Evolutionary conservation across 2,113 vertebrate species (phyloP).

Genomic region (Larimichthys crocea): DNA sequence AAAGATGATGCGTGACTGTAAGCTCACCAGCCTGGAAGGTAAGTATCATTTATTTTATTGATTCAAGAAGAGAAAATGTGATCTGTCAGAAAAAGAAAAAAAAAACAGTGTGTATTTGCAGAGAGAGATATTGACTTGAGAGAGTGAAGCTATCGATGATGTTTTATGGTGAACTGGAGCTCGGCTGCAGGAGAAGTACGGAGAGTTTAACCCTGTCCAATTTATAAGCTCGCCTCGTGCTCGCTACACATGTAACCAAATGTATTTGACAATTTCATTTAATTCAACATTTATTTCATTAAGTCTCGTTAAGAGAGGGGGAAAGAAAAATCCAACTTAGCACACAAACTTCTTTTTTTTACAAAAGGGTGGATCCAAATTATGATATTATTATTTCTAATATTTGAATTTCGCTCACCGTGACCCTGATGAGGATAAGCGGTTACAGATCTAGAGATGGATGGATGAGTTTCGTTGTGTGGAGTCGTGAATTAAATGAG

Average conservation of each 20-base stretch:
- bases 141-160: background rate
- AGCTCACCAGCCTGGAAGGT: conserved; percentile 56
- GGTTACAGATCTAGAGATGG: no score
- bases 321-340: background rate
- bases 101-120: background rate
- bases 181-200: background rate
- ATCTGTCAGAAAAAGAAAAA: background rate
- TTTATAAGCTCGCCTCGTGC: background rate
- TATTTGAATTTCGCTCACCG: background rate
- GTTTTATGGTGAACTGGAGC: background rate
- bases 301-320: background rate
- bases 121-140: conserved; percentile 8
- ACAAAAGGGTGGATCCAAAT: background rate
- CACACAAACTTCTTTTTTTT: background rate
- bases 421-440: no score
- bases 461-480: background rate
- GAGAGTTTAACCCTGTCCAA: background rate
- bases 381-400: background rate
- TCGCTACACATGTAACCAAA: background rate
- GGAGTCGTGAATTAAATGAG: background rate
- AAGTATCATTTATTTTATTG: conserved; percentile 68
- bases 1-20: conserved; percentile 35
- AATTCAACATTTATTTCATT: background rate
- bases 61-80: conserved; percentile 9
- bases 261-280: background rate